phyloP scores from a whole-genome alignment of 2,113 vertebrate genomes.

The Hippopotamus amphibius region DNA sequence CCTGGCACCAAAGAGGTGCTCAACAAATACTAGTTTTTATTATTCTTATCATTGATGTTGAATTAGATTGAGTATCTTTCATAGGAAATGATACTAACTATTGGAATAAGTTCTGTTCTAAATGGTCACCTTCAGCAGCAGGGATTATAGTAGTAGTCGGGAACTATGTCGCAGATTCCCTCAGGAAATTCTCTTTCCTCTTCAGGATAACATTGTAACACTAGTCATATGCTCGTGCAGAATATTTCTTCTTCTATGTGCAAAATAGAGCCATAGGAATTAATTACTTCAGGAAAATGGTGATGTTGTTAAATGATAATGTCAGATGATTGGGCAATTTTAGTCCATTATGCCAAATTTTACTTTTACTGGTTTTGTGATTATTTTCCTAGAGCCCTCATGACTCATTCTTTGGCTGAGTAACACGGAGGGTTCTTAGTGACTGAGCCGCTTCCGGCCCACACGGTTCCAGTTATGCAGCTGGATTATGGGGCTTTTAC shows the following conservation, averaged over 20 bases:
- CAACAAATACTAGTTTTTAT: neutral
- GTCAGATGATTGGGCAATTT: neutral
- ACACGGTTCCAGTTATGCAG: neutral
- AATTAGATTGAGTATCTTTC: conserved; percentile 10
- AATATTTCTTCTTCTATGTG: neutral
- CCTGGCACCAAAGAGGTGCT: neutral
- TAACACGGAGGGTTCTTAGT: neutral
- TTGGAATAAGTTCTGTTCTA: neutral
- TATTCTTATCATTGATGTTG: neutral
- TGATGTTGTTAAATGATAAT: neutral
- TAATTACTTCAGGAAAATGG: neutral
- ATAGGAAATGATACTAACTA: neutral
- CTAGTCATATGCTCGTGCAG: neutral
- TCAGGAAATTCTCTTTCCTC: neutral
- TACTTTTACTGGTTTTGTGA: neutral
- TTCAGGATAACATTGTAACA: neutral
- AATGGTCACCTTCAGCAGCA: neutral
- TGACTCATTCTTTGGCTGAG: neutral
- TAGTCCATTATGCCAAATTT: neutral
- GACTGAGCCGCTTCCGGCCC: neutral
- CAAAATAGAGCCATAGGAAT: neutral
- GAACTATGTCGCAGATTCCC: neutral
- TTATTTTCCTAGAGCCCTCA: neutral
- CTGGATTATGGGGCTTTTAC: neutral
- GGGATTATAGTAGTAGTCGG: neutral